Evolutionary conservation across 2,113 vertebrate species (phyloP), one percentile per base, ranked within the genome.

Genomic region (Pyxicephalus adspersus): DNA sequence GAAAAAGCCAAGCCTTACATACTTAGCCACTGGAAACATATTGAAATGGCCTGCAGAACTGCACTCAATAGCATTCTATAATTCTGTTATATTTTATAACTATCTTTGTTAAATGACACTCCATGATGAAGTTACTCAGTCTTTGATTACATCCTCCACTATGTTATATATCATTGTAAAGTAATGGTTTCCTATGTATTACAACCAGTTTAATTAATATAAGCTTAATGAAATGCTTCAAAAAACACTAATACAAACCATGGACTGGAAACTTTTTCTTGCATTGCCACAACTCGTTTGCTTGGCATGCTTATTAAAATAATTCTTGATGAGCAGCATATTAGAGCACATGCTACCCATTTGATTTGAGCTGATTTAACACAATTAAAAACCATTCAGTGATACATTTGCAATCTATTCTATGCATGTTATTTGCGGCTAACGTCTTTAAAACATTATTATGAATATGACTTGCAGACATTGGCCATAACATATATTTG

Each of bases 311-410:
- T 11, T 64, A 64, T 64, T 64, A 64, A 20, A 31, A 64, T 64
- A 5, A 8, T 26, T 26, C 15, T 64, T 64, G 28, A 64, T 64
- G 28, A 26, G 63, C 6, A 31, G 7, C 28, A 64, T 28, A 26
- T 17, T 64, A 64, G 13, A 60, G 26, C 19, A 7, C 26, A 28
- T 31, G 16, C 26, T 31, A 20, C 26, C 26, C 31, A 26, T 31
- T 64, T 65, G 17, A 38, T 65, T 65, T 65, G 6, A 65, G 20
- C 19, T 38, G 29, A 29, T n/a, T 34, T n/a, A 65, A 34, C 17
- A 65, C 29, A 65, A 65, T 65, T 38, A 65, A 38, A 20, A 29
- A 34, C 64, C 50, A 71, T 55, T 71, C 18, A 54, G 26, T 29
- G 50, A n/a, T 71, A 25, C 23, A 50, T 50, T 54, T 55, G 17